These are phyloP conservation scores for Drosophila equinoxialis DNA, from an alignment of 1,140 invertebrate species.

Conservation along the genomic window DNA sequence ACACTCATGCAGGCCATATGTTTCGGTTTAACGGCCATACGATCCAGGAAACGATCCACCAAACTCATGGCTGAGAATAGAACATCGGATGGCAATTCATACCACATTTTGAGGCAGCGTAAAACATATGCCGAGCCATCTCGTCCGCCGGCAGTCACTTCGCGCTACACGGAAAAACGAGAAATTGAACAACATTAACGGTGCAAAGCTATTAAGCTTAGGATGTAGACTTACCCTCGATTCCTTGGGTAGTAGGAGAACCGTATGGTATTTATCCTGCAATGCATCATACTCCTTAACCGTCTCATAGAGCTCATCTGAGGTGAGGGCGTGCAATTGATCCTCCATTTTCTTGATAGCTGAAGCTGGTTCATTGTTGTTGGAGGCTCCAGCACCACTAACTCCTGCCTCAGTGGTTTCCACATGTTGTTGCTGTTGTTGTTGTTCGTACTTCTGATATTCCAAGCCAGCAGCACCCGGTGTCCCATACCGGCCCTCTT, in stretches of 20 bases:
- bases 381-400: constrained; percentile 30
- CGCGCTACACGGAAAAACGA: constrained; percentile 82
- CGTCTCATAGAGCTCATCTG: constrained; percentile 84
- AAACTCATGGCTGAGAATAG: constrained; percentile 90
- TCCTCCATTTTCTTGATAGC: constrained; percentile 66
- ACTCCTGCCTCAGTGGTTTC: constrained; percentile 46
- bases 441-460: constrained; percentile 81
- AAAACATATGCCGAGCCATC: constrained; percentile 91
- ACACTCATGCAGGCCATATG: constrained; percentile 83
- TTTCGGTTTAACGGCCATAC: constrained; percentile 86
- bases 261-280: constrained; percentile 88
- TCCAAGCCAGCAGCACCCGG: constrained; percentile 83
- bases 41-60: constrained; percentile 90
- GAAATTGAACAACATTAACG: constrained; percentile 3
- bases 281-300: constrained; percentile 88
- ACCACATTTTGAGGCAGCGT: constrained; percentile 92
- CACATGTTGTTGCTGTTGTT: constrained; percentile 63
- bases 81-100: constrained; percentile 90
- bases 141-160: constrained; percentile 88
- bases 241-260: constrained; percentile 85
- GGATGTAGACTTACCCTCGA: constrained; percentile 83
- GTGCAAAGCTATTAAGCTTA: background rate
- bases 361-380: constrained; percentile 49
- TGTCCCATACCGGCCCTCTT: constrained; percentile 83
- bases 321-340: constrained; percentile 65